These are phyloP conservation scores for Odontocerum albicorne DNA, from an alignment of 2,888 invertebrate species.

Conservation along the genomic window DNA sequence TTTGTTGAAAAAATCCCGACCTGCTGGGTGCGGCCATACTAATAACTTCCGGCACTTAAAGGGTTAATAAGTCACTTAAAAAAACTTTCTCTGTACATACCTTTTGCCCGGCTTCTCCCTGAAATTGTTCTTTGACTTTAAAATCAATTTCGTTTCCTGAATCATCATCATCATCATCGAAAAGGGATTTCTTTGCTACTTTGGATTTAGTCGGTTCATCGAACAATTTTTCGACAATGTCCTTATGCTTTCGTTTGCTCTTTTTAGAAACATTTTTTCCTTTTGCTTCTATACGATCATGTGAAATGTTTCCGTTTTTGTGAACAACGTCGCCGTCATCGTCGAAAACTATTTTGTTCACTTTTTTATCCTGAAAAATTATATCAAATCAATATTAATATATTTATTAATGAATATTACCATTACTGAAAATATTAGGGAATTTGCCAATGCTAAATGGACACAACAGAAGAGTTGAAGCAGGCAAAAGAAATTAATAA, in stretches of 20 bases:
- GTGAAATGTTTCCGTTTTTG: background rate
- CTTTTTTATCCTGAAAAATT: conserved; percentile 54
- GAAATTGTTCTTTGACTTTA: conserved; percentile 65
- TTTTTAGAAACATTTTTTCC: background rate
- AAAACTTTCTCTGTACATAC: conserved; percentile 41
- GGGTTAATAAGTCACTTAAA: no score
- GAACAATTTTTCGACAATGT: background rate
- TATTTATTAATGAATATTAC: no score
- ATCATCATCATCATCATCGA: conserved; percentile 53
- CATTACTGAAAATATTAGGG: no score
- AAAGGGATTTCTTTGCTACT: conserved; percentile 44
- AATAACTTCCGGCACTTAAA: no score
- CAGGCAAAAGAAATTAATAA: no score
- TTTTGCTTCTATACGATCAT: no score
- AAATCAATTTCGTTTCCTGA: conserved; percentile 60
- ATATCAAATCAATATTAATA: no score
- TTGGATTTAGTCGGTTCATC: conserved; percentile 4
- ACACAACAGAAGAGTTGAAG: no score
- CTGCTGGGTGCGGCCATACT: no score
- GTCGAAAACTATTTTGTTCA: conserved; percentile 68
- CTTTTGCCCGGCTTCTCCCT: conserved; percentile 66
- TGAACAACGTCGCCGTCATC: conserved; percentile 43
- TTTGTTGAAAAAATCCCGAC: no score
- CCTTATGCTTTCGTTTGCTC: conserved; percentile 16
- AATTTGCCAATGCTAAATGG: no score